Evolutionary conservation across 2,888 invertebrate species (phyloP).

Genomic region (Aphidius colemani): DNA sequence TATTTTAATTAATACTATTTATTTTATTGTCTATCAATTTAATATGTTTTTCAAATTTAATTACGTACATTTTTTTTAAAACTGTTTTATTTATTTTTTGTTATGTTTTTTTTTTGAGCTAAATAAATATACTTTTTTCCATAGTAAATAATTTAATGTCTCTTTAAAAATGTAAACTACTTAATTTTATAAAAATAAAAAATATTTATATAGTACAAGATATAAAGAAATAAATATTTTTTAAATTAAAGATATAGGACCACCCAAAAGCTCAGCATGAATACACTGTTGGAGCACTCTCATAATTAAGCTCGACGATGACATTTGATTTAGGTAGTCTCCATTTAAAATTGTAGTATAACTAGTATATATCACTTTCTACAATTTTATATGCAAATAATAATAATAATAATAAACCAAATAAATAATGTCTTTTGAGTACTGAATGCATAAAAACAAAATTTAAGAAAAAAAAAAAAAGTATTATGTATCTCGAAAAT

Average conservation of each 20-base stretch:
- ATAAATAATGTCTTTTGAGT: neutral
- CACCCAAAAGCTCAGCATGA: constrained; percentile 48
- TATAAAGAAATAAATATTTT: constrained; percentile 22
- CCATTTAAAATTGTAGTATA: too few relatives aligned
- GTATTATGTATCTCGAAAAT: too few relatives aligned
- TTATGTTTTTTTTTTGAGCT: constrained; percentile 14
- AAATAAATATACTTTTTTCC: constrained; percentile 2
- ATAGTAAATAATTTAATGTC: constrained; percentile 26
- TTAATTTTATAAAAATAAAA: constrained; percentile 12
- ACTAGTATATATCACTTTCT: too few relatives aligned
- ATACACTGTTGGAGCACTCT: constrained; percentile 37
- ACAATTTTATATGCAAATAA: neutral
- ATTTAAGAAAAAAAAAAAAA: too few relatives aligned
- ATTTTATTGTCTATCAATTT: too few relatives aligned
- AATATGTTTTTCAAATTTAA: too few relatives aligned
- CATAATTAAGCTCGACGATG: constrained; percentile 52
- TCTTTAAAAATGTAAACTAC: constrained; percentile 23
- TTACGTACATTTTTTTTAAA: too few relatives aligned
- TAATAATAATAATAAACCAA: neutral
- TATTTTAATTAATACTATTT: too few relatives aligned
- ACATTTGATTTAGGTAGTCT: constrained; percentile 53
- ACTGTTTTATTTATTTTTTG: neutral
- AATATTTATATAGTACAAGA: too few relatives aligned
- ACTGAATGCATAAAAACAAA: too few relatives aligned
- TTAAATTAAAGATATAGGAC: constrained; percentile 37